Evolutionary conservation across 2,888 invertebrate species (phyloP).

Genomic region (Macrosiphum euphorbiae): DNA sequence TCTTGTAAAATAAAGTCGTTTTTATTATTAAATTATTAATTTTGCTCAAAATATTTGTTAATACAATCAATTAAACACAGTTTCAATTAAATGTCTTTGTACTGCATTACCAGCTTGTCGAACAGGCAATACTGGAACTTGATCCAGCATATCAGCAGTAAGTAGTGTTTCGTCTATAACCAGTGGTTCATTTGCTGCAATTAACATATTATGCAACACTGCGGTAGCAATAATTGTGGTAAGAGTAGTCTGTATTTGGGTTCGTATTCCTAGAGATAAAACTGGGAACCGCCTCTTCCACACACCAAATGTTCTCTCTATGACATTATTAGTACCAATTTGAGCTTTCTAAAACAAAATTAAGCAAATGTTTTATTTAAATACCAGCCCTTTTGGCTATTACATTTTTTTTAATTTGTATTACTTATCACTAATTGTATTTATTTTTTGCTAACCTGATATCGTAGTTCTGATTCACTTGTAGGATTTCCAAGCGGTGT

Average conservation of each 20-base stretch:
- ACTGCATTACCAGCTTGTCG: constrained; percentile 3
- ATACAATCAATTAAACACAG: neutral
- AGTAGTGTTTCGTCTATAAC: neutral
- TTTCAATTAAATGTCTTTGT: constrained; percentile 18
- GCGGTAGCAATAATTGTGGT: constrained; percentile 11
- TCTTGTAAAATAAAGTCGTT: too few relatives aligned
- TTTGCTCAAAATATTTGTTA: too few relatives aligned
- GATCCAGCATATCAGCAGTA: neutral
- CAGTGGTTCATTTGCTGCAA: neutral
- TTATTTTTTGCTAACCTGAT: constrained; percentile 21
- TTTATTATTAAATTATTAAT: too few relatives aligned
- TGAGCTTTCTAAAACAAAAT: constrained; percentile 9
- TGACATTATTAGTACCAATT: neutral
- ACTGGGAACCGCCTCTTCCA: constrained; percentile 23
- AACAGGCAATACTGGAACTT: constrained; percentile 9
- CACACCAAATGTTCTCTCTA: neutral
- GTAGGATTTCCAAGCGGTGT: neutral
- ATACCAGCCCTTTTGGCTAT: neutral
- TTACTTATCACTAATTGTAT: neutral
- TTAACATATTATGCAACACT: constrained; percentile 8
- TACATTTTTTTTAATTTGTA: too few relatives aligned
- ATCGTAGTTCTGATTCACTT: neutral
- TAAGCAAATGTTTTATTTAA: constrained; percentile 18
- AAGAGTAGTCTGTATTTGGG: neutral
- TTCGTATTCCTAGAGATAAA: neutral